A percentile compares a stretch with the other conserved stretches of the same genome.
These are phyloP conservation scores for Epirrhoe tristata DNA, from an alignment of 2,888 invertebrate species.

Conservation along the genomic window DNA sequence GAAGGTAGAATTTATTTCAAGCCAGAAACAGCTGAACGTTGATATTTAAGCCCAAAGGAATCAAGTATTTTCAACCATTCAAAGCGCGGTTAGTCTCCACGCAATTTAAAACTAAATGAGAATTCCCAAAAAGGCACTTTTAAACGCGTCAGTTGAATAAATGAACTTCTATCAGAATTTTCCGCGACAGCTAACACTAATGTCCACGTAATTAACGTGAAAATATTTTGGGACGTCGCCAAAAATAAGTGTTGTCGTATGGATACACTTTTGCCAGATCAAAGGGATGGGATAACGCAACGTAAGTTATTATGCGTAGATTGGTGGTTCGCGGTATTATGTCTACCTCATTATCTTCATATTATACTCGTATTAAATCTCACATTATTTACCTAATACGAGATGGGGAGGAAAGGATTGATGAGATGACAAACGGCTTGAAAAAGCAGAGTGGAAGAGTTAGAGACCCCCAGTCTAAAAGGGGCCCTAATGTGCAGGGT, in stretches of 20 bases:
- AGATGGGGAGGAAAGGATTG: no score
- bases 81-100: neutral
- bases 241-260: slow-evolving; percentile 38
- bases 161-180: slow-evolving; percentile 33
- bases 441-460: no score
- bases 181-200: slow-evolving; percentile 40
- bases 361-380: no score
- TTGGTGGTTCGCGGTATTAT: slow-evolving; percentile 9
- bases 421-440: no score
- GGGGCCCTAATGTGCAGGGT: no score
- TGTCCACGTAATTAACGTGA: slow-evolving; percentile 44
- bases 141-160: neutral
- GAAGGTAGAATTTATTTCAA: no score
- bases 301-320: slow-evolving; percentile 12
- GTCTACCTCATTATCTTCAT: slow-evolving; percentile 12
- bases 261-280: slow-evolving; percentile 31
- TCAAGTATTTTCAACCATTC: neutral
- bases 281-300: slow-evolving; percentile 30
- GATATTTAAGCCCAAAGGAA: neutral
- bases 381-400: no score
- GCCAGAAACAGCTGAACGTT: no score
- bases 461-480: no score
- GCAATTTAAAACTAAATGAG: neutral
- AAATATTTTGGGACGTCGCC: slow-evolving; percentile 41
- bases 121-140: neutral